A percentile compares a stretch with the other conserved stretches of the same genome.
Conservation (phyloP, 2,888 invertebrate species). For the Hoplodrina ambigua region DNA sequence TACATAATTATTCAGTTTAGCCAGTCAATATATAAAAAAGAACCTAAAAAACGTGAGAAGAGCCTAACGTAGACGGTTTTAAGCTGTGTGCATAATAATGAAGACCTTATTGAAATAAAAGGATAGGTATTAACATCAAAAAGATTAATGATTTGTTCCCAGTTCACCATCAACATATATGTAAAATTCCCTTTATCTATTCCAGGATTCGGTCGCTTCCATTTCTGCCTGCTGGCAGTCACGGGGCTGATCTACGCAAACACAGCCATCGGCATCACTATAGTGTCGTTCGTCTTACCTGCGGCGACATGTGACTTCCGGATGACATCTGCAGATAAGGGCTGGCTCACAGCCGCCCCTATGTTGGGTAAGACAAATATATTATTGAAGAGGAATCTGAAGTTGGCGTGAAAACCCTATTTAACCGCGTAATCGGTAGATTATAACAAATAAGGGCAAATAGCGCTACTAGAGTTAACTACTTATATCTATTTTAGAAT, state of each 20-base stretch:
- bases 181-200: constrained; percentile 34
- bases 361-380: constrained; percentile 92
- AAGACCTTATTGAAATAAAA: not conserved
- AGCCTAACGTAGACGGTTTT: no score
- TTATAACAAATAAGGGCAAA: no score
- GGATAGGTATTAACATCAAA: not conserved
- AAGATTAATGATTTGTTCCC: not conserved
- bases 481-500: no score
- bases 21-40: no score
- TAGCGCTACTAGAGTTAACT: no score
- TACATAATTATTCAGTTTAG: no score
- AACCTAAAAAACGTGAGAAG: no score
- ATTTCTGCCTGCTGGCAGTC: constrained; percentile 93
- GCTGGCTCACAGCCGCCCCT: constrained; percentile 94
- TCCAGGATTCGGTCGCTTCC: constrained; percentile 95
- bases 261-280: constrained; percentile 95
- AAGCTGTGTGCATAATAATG: not conserved
- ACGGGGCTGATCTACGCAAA: constrained; percentile 95
- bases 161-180: not conserved
- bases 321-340: constrained; percentile 95
- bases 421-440: no score
- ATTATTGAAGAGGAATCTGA: not conserved
- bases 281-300: constrained; percentile 95
- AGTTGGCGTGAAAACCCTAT: not conserved
- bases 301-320: constrained; percentile 95